Conservation (phyloP, 1,140 invertebrate genomes). For the Calycopis cecrops region DNA sequence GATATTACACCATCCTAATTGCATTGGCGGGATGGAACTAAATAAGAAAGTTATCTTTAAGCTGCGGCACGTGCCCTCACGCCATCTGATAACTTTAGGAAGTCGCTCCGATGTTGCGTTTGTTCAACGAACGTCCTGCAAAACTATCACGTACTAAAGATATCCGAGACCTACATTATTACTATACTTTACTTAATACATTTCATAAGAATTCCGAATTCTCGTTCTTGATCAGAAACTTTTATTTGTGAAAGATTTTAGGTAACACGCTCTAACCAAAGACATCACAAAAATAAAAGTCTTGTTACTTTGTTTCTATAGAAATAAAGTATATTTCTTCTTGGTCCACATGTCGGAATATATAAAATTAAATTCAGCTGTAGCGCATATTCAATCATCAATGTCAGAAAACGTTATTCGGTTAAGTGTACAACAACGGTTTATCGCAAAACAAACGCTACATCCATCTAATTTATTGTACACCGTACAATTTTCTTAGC, state of each 20-base stretch:
- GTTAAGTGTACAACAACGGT: no score
- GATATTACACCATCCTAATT: constrained; percentile 17
- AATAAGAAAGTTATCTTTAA: constrained; percentile 58
- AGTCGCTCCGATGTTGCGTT: constrained; percentile 25
- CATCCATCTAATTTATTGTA: background rate
- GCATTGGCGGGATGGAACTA: constrained; percentile 25
- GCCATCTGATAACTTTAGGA: constrained; percentile 34
- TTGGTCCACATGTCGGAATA: no score
- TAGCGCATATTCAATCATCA: no score
- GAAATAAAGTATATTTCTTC: no score
- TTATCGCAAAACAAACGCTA: no score
- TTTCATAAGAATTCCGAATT: background rate
- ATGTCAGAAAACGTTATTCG: no score
- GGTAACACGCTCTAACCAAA: no score
- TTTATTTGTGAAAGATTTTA: background rate
- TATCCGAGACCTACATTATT: background rate
- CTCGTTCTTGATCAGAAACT: no score
- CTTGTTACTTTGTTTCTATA: no score
- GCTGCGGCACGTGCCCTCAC: constrained; percentile 30
- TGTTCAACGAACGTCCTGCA: constrained; percentile 21
- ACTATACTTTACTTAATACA: constrained; percentile 5
- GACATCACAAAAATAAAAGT: no score
- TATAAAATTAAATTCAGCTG: no score
- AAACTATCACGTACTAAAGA: constrained; percentile 25
- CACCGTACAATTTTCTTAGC: constrained; percentile 22